Percentiles rank a stretch among this genome's conserved stretches.
Conservation (phyloP, 2,113 vertebrate genomes). For the Lycaon pictus region DNA sequence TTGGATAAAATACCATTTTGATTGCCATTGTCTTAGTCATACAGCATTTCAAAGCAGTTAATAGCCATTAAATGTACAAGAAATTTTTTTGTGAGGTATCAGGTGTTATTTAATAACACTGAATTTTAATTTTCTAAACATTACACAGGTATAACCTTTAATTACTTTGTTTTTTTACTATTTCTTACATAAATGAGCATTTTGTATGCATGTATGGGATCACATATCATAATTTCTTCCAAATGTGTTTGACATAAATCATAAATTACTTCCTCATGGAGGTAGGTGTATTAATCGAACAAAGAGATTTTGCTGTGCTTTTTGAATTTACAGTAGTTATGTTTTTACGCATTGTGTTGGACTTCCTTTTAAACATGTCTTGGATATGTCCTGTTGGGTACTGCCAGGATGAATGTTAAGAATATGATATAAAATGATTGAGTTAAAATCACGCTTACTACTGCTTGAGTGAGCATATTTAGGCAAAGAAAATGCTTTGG, state of each 20-base stretch:
- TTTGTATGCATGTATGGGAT: background rate
- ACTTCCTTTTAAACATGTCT: background rate
- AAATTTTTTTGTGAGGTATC: conserved; percentile 74
- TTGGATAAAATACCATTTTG: conserved; percentile 86
- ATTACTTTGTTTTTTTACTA: conserved; percentile 19
- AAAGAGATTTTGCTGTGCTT: background rate
- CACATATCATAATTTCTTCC: background rate
- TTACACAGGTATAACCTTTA: conserved; percentile 71
- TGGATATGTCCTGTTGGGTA: background rate
- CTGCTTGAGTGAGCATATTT: background rate
- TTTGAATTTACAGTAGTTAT: background rate
- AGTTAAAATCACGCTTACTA: conserved; percentile 16
- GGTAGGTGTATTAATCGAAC: background rate
- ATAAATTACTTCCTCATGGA: conserved; percentile 2
- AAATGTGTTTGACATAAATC: background rate
- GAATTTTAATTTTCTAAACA: background rate
- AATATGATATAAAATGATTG: conserved; percentile 1
- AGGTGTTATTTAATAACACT: conserved; percentile 51
- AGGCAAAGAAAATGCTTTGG: conserved; percentile 63
- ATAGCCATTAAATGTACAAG: conserved; percentile 79
- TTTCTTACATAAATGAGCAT: background rate
- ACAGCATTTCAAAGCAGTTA: conserved; percentile 82
- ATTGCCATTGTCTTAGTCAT: conserved; percentile 84
- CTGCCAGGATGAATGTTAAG: conserved; percentile 46
- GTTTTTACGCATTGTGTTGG: background rate